Conservation (phyloP, 2,797 vertebrate species). For the Poecilia gillii region DNA sequence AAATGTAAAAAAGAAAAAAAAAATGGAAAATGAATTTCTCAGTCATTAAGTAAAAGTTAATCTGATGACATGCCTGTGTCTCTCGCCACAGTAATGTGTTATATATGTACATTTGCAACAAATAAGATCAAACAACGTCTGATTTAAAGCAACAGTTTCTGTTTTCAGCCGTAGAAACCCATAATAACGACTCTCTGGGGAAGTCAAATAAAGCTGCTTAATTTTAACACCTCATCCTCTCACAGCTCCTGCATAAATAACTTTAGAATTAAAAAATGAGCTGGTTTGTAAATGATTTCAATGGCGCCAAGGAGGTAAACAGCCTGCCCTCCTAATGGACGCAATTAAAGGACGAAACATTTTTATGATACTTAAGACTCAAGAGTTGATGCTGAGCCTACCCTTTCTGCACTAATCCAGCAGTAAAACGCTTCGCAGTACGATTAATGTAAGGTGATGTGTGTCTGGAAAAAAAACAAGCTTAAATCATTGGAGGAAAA, state of each 20-base stretch:
- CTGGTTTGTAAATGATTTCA: not conserved
- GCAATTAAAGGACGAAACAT: not conserved
- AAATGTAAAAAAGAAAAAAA: not conserved
- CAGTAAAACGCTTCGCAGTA: not conserved
- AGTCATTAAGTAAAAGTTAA: not conserved
- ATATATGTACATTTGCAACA: not conserved
- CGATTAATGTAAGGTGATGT: not conserved
- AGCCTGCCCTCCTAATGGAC: not conserved
- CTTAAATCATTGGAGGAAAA: too few relatives aligned
- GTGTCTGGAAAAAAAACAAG: not conserved
- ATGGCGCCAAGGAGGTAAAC: not conserved
- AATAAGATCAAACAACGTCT: not conserved
- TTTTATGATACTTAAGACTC: not conserved
- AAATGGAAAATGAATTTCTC: not conserved
- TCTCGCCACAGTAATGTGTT: not conserved
- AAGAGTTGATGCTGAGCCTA: not conserved
- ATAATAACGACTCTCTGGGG: not conserved
- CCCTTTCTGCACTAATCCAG: not conserved
- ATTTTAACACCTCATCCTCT: not conserved
- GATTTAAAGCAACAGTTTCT: not conserved
- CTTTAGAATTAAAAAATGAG: not conserved
- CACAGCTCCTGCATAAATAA: not conserved
- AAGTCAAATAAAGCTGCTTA: not conserved
- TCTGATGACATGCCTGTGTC: not conserved
- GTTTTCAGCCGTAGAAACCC: not conserved